Conservation (phyloP, 2,797 vertebrate species). For the Eulemur mongoz region DNA sequence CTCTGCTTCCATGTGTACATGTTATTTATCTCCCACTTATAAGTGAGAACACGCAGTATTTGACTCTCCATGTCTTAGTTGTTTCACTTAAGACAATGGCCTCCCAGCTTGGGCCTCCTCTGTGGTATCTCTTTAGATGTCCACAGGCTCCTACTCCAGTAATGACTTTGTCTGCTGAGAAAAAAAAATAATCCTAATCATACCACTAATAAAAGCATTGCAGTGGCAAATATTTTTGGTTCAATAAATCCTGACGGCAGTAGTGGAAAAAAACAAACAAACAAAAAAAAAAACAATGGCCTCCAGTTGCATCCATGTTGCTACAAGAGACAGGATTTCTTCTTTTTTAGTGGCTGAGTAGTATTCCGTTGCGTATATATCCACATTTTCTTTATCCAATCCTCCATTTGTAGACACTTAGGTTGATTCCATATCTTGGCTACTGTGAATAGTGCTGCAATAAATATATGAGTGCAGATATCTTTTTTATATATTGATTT, state of each 20-base stretch:
- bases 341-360: not conserved
- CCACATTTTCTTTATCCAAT: not conserved
- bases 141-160: not conserved
- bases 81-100: not conserved
- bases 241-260: not conserved
- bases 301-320: not conserved
- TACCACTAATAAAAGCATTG: slow-evolving; percentile 36
- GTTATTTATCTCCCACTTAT: not conserved
- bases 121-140: not conserved
- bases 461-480: not conserved
- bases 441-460: not conserved
- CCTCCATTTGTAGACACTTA: not conserved
- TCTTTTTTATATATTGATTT: not conserved
- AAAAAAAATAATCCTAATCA: slow-evolving; percentile 14
- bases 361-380: not conserved
- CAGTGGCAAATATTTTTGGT: slow-evolving; percentile 17
- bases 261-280: rapidly evolving
- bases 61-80: not conserved
- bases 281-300: too few relatives aligned
- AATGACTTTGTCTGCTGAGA: not conserved
- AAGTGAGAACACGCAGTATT: not conserved
- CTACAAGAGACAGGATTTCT: not conserved
- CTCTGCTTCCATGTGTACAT: not conserved
- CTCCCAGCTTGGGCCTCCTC: not conserved
- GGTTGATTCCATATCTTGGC: not conserved